Evolutionary conservation across 1,140 invertebrate species (phyloP).

Genomic region (Drosophila suzukii): DNA sequence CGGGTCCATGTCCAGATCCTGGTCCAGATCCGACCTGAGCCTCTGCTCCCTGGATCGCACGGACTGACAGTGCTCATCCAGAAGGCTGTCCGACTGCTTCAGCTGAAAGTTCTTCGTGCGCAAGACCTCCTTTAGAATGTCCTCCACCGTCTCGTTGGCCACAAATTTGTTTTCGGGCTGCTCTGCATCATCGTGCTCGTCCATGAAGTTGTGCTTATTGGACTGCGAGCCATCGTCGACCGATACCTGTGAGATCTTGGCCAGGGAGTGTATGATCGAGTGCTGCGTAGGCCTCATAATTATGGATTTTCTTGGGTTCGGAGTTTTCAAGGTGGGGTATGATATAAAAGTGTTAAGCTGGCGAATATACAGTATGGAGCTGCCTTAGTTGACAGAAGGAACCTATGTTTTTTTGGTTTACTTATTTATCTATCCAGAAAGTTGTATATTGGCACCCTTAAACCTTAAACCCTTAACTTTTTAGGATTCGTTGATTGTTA

Average conservation of each 20-base stretch:
- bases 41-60: not conserved
- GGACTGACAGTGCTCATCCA: too few species aligned
- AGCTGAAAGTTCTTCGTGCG: not conserved
- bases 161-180: not conserved
- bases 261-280: not conserved
- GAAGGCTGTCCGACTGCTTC: not conserved
- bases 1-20: slow-evolving; percentile 45
- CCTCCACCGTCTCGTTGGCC: slow-evolving; percentile 4
- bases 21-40: not conserved
- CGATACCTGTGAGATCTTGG: not conserved
- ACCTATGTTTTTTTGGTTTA: not conserved
- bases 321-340: not conserved
- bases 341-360: slow-evolving; percentile 1
- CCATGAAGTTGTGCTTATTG: slow-evolving; percentile 12
- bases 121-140: slow-evolving; percentile 16
- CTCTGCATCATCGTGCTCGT: not conserved
- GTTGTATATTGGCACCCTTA: too few species aligned
- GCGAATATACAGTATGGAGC: not conserved
- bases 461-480: too few species aligned
- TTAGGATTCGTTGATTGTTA: too few species aligned
- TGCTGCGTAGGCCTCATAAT: slow-evolving; percentile 1
- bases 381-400: not conserved
- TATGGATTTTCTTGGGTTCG: not conserved
- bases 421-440: not conserved
- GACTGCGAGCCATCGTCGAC: not conserved